Evolutionary conservation across 1,140 invertebrate genomes (phyloP).

Genomic region (Latrodectus geometricus): DNA sequence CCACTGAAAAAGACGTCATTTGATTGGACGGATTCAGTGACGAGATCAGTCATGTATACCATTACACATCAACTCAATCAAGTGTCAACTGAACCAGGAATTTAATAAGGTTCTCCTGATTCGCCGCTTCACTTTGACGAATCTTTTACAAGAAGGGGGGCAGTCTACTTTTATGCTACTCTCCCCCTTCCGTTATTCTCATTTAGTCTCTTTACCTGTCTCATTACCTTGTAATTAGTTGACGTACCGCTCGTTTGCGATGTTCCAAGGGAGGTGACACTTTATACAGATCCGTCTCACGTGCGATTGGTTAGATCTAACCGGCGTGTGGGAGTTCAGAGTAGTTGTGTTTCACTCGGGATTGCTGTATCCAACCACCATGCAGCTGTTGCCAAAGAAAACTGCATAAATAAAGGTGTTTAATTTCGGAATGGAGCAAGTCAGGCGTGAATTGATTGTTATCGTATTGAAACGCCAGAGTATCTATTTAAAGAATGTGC

Average conservation of each 20-base stretch:
- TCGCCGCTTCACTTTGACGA: conserved; percentile 34
- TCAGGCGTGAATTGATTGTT: conserved; percentile 43
- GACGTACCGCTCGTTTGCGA: not conserved
- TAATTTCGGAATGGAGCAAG: conserved; percentile 28
- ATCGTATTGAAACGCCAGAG: not conserved
- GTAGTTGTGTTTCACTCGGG: conserved; percentile 25
- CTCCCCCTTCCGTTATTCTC: not conserved
- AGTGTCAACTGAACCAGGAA: conserved; percentile 34
- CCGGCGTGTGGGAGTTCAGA: conserved; percentile 32
- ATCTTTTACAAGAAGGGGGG: not conserved
- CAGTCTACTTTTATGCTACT: not conserved
- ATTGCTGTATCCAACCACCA: conserved; percentile 6
- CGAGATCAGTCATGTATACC: conserved; percentile 29
- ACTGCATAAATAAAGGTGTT: conserved; percentile 12
- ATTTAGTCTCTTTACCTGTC: conserved; percentile 17
- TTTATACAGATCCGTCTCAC: not conserved
- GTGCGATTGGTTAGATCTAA: conserved; percentile 15
- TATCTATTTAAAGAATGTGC: not conserved
- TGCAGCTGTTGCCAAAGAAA: conserved; percentile 9
- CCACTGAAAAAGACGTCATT: conserved; percentile 30
- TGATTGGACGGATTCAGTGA: conserved; percentile 33
- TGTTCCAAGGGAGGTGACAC: conserved; percentile 11
- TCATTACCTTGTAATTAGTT: conserved; percentile 48
- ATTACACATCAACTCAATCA: conserved; percentile 45
- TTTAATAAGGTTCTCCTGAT: conserved; percentile 47